Base-by-base conservation (phyloP, 1,140 invertebrate species). In the Conus ventricosus region DNA sequence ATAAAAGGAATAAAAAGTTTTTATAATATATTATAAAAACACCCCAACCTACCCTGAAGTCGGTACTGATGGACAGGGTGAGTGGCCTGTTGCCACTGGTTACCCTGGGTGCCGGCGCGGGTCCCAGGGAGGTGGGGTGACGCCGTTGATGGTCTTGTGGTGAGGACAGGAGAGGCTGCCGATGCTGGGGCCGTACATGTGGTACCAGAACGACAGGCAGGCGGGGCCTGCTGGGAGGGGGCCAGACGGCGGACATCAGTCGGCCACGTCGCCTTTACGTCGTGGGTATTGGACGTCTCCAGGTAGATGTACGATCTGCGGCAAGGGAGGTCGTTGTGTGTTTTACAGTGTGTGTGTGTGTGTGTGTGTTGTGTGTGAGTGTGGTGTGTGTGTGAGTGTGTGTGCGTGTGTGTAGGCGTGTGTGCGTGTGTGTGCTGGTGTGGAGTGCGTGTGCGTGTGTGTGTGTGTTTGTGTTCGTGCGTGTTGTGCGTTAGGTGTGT, bases 131-230 rank as follows among this genome's bases (percentile, higher is more conserved):
- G 82, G 67, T 5, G 57, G 20, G 71, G 71, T 78, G n/a, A 10
- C 71, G 8, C 71, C 71, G n/a, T 55, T 25, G 23, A 94, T 25
- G 39, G 27, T 75, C 23, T n/a, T n/a, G 89, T 85, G 5, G n/a
- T n/a, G 55, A n/a, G n/a, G 17, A 94, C 88, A n/a, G 88, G 92
- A 92, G 76, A 94, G 82, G 15, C 91, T 91, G 55, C 94, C 94
- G 17, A 93, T 93, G 75, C 88, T 89, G 11, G 39, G 60, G 13
- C 97, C 97, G 91, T 96, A 97, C 97, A 98, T 98, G 55, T 13
- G 97, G 92, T 96, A 97, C 95, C 96, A 98, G 93, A 98, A 97
- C 55, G 6, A 7, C 54, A 94, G 51, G 85, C 94, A 94, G 57
- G 88, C 86, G 8, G 85, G 85, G 6, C 91, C 91, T 54, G 83